Evolutionary conservation across 2,888 invertebrate genomes (phyloP).

Genomic region (Philhelius pedissequus): DNA sequence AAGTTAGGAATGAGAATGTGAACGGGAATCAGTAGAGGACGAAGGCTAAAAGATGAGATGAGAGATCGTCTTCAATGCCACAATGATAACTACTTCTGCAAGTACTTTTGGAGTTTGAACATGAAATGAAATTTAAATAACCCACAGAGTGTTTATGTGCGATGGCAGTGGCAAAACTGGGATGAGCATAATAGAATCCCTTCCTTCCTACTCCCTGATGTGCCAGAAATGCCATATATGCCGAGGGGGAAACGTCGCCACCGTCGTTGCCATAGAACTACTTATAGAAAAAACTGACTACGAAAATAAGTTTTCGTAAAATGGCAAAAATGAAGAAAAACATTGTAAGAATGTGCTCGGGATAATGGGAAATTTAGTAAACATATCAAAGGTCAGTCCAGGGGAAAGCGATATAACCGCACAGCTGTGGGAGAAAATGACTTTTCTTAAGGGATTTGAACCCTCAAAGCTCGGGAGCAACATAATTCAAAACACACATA

Average conservation of each 20-base stretch:
- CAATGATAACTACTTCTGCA: conserved; percentile 63
- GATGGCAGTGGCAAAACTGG: not conserved
- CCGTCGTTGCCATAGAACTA: not conserved
- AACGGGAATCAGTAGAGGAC: not conserved
- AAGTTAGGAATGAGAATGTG: not conserved
- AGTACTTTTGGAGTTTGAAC: conserved; percentile 60
- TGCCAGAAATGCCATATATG: conserved; percentile 7
- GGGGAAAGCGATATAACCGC: conserved; percentile 46
- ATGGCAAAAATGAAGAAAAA: conserved; percentile 1
- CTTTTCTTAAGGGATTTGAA: conserved; percentile 39
- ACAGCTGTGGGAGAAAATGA: conserved; percentile 45
- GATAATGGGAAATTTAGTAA: conserved; percentile 60
- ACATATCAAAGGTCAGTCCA: conserved; percentile 63
- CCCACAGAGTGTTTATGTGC: conserved; percentile 52
- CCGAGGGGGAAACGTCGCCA: conserved; percentile 15
- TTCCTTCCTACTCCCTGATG: not conserved
- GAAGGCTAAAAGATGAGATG: conserved; percentile 45
- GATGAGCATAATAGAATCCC: not conserved
- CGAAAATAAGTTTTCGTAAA: conserved; percentile 19
- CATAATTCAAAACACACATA: conserved; percentile 35
- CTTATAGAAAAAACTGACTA: conserved; percentile 15
- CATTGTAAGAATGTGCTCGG: conserved; percentile 34
- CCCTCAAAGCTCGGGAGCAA: not conserved
- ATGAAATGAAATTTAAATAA: conserved; percentile 66
- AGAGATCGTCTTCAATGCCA: conserved; percentile 64